A percentile compares a stretch with the other conserved stretches of the same genome.
These are phyloP conservation scores for Diogma glabrata DNA, from an alignment of 2,888 invertebrate species.

Conservation along the genomic window DNA sequence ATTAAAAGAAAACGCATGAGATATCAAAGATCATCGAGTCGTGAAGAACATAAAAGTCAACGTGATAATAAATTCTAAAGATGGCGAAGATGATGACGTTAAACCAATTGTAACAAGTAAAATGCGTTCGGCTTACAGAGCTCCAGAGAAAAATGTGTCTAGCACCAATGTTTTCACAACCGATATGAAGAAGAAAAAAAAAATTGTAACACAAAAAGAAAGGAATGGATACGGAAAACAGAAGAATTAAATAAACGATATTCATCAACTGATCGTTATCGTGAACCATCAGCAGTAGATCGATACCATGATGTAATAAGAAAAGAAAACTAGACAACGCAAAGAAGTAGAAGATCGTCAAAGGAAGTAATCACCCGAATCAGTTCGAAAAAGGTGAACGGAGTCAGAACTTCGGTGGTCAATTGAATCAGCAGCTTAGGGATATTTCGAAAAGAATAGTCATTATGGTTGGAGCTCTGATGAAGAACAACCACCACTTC, in stretches of 20 bases:
- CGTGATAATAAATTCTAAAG: neutral
- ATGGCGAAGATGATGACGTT: constrained; percentile 27
- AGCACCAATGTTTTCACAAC: constrained; percentile 4
- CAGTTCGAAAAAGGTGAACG: constrained; percentile 22
- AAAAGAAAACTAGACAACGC: neutral
- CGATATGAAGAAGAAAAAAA: neutral
- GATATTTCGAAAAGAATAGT: constrained; percentile 20
- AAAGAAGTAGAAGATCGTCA: neutral
- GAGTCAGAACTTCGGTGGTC: constrained; percentile 19
- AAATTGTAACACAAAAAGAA: too few relatives aligned
- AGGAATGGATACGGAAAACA: neutral
- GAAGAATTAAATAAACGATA: neutral
- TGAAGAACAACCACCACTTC: constrained; percentile 15
- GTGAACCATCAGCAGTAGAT: neutral
- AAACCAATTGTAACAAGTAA: constrained; percentile 13
- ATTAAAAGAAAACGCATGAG: neutral
- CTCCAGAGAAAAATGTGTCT: constrained; percentile 11
- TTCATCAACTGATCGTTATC: constrained; percentile 3
- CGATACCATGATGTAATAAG: neutral
- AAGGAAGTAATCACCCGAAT: constrained; percentile 15
- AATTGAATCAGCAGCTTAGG: constrained; percentile 21
- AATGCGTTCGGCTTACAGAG: constrained; percentile 12
- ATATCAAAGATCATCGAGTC: constrained; percentile 3
- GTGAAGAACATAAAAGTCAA: constrained; percentile 6
- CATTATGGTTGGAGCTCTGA: constrained; percentile 23